phyloP scores from a whole-genome alignment of 2,113 vertebrate genomes.

The Australoheros scitulus region DNA sequence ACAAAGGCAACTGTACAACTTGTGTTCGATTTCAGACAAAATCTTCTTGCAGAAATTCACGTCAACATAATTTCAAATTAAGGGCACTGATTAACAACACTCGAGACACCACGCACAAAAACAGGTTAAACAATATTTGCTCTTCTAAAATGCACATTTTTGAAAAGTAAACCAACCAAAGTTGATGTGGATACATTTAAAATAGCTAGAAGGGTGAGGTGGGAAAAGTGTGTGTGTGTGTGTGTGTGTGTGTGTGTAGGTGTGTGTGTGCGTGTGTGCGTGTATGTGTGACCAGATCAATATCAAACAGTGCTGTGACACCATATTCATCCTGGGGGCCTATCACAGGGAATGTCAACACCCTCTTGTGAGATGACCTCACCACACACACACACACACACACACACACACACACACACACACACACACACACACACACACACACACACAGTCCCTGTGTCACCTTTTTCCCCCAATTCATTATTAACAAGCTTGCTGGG shows the following conservation, averaged over 20 bases:
- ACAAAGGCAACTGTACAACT: not conserved
- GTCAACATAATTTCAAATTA: not conserved
- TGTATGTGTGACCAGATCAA: slow-evolving; percentile 56
- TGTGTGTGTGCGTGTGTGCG: slow-evolving; percentile 11
- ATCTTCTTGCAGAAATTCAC: not conserved
- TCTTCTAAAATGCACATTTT: not conserved
- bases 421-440: slow-evolving; percentile 17
- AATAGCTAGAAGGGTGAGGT: not conserved
- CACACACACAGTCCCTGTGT: slow-evolving; percentile 25
- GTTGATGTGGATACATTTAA: not conserved
- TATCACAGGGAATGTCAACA: slow-evolving; percentile 73
- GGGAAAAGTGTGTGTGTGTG: slow-evolving; percentile 25
- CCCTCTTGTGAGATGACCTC: slow-evolving; percentile 56
- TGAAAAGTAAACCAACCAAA: not conserved
- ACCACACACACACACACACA: slow-evolving; percentile 27
- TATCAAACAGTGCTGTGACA: slow-evolving; percentile 65
- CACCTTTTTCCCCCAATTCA: slow-evolving; percentile 69
- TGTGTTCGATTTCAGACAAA: not conserved
- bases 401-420: slow-evolving; percentile 10
- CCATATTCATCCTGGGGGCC: slow-evolving; percentile 62
- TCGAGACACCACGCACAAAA: too few relatives aligned
- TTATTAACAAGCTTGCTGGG: slow-evolving; percentile 73
- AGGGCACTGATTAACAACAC: not conserved
- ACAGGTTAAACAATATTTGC: too few relatives aligned
- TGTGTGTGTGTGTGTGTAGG: not conserved